Evolutionary conservation across 2,113 vertebrate genomes (phyloP).

Genomic region (Siniperca chuatsi): DNA sequence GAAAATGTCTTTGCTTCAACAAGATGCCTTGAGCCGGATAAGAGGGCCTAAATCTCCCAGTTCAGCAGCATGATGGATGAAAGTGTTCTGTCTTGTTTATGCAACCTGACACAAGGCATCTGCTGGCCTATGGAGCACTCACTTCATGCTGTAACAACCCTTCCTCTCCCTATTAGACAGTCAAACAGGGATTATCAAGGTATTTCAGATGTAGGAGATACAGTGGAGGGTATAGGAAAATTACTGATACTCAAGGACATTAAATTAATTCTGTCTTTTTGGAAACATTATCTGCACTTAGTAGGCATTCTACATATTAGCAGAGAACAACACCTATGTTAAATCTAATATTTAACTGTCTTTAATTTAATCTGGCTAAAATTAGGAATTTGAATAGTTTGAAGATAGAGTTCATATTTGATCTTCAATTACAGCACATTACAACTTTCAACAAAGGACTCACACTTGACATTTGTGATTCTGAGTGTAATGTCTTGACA

Average conservation of each 20-base stretch:
- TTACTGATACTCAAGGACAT: slow-evolving; percentile 6
- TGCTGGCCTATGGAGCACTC: slow-evolving; percentile 69
- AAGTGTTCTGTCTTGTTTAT: slow-evolving; percentile 81
- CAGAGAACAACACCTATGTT: neutral
- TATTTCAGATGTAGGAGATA: slow-evolving; percentile 36
- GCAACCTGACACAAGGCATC: slow-evolving; percentile 81
- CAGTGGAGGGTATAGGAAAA: slow-evolving; percentile 16
- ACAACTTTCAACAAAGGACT: neutral
- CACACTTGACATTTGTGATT: neutral
- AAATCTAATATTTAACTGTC: slow-evolving; percentile 7
- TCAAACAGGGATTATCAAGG: slow-evolving; percentile 48
- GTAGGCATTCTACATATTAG: slow-evolving; percentile 1
- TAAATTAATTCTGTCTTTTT: neutral
- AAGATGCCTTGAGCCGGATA: slow-evolving; percentile 71
- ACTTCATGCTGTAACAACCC: slow-evolving; percentile 49
- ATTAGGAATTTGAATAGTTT: neutral
- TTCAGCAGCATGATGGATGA: slow-evolving; percentile 81
- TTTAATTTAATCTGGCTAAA: slow-evolving; percentile 3
- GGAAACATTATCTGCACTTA: neutral
- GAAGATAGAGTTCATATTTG: neutral
- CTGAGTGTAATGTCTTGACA: neutral
- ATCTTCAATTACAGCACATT: neutral
- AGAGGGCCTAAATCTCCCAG: slow-evolving; percentile 62
- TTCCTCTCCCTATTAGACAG: slow-evolving; percentile 45
- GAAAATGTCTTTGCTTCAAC: slow-evolving; percentile 73